phyloP scores from a whole-genome alignment of 2,888 invertebrate genomes.

The Monoplex corrugatus region DNA sequence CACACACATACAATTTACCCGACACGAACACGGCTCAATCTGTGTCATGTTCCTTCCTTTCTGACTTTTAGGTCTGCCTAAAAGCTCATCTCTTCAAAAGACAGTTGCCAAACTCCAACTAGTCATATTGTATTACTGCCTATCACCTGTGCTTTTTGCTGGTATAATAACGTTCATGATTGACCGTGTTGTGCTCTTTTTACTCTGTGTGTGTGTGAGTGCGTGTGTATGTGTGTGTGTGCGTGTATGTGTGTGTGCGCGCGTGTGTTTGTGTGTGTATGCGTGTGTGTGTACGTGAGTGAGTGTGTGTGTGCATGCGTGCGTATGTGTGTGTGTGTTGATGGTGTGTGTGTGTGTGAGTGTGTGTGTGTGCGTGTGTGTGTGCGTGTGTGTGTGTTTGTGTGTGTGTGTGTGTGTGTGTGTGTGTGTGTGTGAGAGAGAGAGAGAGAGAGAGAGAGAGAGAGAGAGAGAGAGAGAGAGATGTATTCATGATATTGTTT shows the following conservation, averaged over 20 bases:
- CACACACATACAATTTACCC: too few relatives aligned
- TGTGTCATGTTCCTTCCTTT: not conserved
- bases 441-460: too few relatives aligned
- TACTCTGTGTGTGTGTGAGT: slow-evolving; percentile 19
- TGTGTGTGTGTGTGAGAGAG: slow-evolving; percentile 34
- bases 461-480: too few relatives aligned
- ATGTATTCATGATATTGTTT: too few relatives aligned
- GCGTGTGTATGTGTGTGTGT: slow-evolving; percentile 24
- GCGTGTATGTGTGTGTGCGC: slow-evolving; percentile 21
- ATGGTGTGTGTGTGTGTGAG: not conserved
- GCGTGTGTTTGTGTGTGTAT: slow-evolving; percentile 31
- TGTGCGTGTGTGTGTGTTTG: slow-evolving; percentile 35
- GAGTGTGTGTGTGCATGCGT: not conserved
- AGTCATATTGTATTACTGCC: too few relatives aligned
- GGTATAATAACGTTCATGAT: not conserved
- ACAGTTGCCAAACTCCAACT: not conserved
- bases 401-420: slow-evolving; percentile 44
- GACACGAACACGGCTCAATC: too few relatives aligned
- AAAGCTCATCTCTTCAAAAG: not conserved
- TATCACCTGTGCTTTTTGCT: too few relatives aligned
- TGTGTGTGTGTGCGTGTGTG: slow-evolving; percentile 27
- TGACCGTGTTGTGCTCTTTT: not conserved
- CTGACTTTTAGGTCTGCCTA: not conserved
- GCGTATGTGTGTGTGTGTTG: not conserved
- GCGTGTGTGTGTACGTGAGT: not conserved